Evolutionary conservation across 2,888 invertebrate species (phyloP), one percentile per base, ranked within the genome.

Genomic region (Pasiphila rectangulata): DNA sequence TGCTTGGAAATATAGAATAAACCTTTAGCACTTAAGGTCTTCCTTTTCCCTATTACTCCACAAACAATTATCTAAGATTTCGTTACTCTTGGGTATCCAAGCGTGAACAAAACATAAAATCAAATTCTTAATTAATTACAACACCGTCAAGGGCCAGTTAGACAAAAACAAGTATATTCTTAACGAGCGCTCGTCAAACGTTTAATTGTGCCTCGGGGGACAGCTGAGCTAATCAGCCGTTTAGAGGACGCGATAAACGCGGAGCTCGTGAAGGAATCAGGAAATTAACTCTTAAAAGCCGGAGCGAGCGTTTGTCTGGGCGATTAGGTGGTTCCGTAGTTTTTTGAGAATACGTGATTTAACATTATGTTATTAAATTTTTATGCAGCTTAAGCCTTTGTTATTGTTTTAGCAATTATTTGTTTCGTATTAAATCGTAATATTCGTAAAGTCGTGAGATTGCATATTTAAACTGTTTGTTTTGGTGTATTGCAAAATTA

Each of bases 181-280:
- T 76, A 61, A 78, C 75, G 79, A 77, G 72, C 58, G 56, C 68
- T 71, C 77, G 70, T 79, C 74, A 79, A 80, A 81, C 73, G 71
- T 73, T 79, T 80, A 77, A 83, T 75, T 80, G 70, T 75, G 64
- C 75, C 75, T 72, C 75, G 57, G 65, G 74, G 72, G 69, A 71
- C 67, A 67, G 64, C 69, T 71, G 50, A 52, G 54, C 75, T 79
- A 77, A 80, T 79, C 79, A 79, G 69, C 69, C 71, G 72, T 73
- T 74, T 72, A 67, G 70, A 64, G 57, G 60, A 63, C 56, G 57
- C 46, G 68, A 73, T 75, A 79, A 79, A 79, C 71, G 64, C 61
- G 60, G 59, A 59, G 65, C 63, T 64, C 56, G 46, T 32, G 56
- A 60, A 60, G 56, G 56, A 63, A 66, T 66, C 73, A 74, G 77